Evolutionary conservation across 2,888 invertebrate genomes (phyloP), one percentile per base, ranked within the genome.

Genomic region (Andrena camellia): DNA sequence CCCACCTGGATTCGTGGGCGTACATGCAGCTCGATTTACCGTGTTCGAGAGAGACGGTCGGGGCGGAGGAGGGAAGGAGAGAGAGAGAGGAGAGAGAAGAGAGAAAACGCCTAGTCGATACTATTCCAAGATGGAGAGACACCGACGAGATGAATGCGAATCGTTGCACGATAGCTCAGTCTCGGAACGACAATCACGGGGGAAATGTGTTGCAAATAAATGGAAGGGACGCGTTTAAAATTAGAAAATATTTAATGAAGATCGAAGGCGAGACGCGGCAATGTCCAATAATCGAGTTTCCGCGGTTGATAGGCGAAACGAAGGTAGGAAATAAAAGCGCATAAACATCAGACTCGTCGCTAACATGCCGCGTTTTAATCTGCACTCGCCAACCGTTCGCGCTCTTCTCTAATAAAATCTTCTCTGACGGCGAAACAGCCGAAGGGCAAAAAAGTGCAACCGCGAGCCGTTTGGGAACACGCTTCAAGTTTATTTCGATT

Each of bases 1-100:
- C 62, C 74, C 42, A 63, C 74, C 35, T 35, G 26, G 6, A 7
- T 66, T 42, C 62, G 74, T 74, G 42, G 76, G 74, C 42, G 76
- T 54, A 54, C 62, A 35, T 54, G 62, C 52, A 63, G 29, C 52
- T 42, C 62, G 62, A 48, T 54, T 63, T 50, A 54, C 23, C 20
- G 35, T 4, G 20, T 6, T 20, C 42, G 66, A 57, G 48, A 17
- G 64, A 4, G 31, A 33, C 4, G 17, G 17, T 13, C 57, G 20
- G 35, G 62, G 60, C 50, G 31, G 50, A 50, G 50, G 7, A 23
- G 10, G 7, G 23, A 3, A 23, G 20, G 20, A 54, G 23, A n/a
- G 23, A 54, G 3, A 10, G 23, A 23, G 54, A 54, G 20, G n/a
- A n/a, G 52, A 20, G 57, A 26, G 20, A 3, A 13, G 23, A 57